phyloP scores from a whole-genome alignment of 1,140 invertebrate species.

The Zaprionus kolodkinae region DNA sequence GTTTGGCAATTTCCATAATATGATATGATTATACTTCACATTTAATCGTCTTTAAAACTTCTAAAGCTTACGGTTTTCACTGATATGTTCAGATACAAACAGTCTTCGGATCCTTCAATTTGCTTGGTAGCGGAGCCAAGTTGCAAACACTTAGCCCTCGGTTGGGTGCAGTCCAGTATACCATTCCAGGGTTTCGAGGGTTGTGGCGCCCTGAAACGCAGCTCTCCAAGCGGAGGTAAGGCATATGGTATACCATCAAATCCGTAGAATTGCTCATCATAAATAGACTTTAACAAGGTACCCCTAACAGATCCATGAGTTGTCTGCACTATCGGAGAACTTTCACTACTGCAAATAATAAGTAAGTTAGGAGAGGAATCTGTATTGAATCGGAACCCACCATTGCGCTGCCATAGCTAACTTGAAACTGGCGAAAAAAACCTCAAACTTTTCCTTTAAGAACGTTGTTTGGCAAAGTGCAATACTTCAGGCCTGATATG shows the following conservation, averaged over 20 bases:
- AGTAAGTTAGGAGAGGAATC: neutral
- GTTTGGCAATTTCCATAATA: too few relatives aligned
- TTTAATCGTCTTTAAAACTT: too few relatives aligned
- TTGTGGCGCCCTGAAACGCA: slow-evolving; percentile 86
- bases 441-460: neutral
- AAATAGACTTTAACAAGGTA: slow-evolving; percentile 32
- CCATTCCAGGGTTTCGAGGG: slow-evolving; percentile 52
- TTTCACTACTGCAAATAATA: slow-evolving; percentile 27
- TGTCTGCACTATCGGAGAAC: slow-evolving; percentile 52
- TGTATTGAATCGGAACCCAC: neutral
- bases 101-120: slow-evolving; percentile 84
- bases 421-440: neutral
- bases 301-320: slow-evolving; percentile 65
- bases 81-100: slow-evolving; percentile 84
- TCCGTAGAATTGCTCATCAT: slow-evolving; percentile 63
- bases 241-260: slow-evolving; percentile 84
- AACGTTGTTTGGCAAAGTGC: neutral
- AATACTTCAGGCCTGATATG: neutral
- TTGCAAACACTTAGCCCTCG: slow-evolving; percentile 62
- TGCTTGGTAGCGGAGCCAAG: slow-evolving; percentile 31
- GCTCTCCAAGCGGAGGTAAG: slow-evolving; percentile 86
- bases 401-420: slow-evolving; percentile 3
- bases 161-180: slow-evolving; percentile 55
- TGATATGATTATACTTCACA: too few relatives aligned
- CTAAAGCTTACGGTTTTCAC: slow-evolving; percentile 70